phyloP scores from a whole-genome alignment of 1,140 invertebrate genomes.

The Sesamia nonagrioides region DNA sequence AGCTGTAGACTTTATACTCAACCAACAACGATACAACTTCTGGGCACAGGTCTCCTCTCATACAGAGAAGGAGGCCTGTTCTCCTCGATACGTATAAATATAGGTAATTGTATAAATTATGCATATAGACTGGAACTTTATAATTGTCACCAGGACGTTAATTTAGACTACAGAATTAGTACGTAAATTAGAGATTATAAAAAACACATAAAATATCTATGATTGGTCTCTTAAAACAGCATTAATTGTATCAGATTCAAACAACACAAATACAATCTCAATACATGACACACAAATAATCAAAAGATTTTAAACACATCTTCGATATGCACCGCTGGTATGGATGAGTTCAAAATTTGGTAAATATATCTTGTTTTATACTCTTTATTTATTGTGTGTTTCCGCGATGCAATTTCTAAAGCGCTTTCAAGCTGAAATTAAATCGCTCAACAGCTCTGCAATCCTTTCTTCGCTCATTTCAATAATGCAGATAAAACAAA shows the following conservation, averaged over 20 bases:
- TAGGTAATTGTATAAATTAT: neutral
- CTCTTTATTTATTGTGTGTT: conserved; percentile 46
- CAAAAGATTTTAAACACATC: conserved; percentile 63
- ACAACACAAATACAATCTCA: conserved; percentile 52
- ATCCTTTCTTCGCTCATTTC: conserved; percentile 56
- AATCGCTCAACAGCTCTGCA: conserved; percentile 53
- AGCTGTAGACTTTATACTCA: no score
- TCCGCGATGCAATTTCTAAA: conserved; percentile 54
- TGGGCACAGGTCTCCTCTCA: no score
- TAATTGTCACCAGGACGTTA: neutral
- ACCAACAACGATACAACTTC: no score
- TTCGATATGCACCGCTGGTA: conserved; percentile 87
- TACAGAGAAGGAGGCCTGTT: no score
- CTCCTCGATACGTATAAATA: no score
- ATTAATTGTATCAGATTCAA: conserved; percentile 28
- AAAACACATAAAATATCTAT: neutral
- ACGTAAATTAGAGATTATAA: no score
- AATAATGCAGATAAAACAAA: conserved; percentile 53
- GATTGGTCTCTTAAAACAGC: neutral
- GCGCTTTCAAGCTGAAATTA: conserved; percentile 54
- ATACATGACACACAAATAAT: conserved; percentile 62
- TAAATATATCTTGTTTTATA: conserved; percentile 67
- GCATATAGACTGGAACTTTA: neutral
- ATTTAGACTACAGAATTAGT: neutral
- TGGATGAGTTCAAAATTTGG: conserved; percentile 81